Conservation (phyloP, 53 echinoderm and acorn worm species). For the Mesocentrotus franciscanus region DNA sequence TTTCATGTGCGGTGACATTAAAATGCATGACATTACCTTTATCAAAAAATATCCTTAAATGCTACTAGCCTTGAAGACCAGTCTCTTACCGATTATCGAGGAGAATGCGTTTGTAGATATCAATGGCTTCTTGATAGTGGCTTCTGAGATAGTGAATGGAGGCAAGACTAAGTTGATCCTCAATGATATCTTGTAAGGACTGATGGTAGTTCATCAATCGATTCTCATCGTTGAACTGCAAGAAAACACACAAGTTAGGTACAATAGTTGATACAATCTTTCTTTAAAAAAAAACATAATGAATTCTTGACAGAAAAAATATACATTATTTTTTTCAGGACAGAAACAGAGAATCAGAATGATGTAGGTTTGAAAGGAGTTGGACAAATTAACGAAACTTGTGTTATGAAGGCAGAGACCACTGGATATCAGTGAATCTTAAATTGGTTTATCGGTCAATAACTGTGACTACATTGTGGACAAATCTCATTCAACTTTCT, state of each 20-base stretch:
- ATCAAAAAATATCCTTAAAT: background rate
- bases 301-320: no score
- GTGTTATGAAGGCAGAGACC: no score
- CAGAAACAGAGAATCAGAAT: no score
- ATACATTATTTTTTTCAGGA: no score
- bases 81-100: slow-evolving; percentile 90
- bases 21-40: background rate
- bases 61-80: background rate
- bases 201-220: slow-evolving; percentile 95
- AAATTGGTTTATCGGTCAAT: no score
- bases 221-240: slow-evolving; percentile 96
- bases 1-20: background rate
- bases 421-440: no score
- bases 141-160: slow-evolving; percentile 98
- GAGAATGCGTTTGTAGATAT: slow-evolving; percentile 98
- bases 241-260: background rate
- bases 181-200: slow-evolving; percentile 95
- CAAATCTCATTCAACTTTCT: no score
- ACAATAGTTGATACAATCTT: background rate
- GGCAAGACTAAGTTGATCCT: slow-evolving; percentile 97
- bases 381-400: no score
- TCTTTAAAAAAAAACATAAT: background rate
- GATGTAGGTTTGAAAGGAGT: no score
- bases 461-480: no score
- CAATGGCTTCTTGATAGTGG: slow-evolving; percentile 99